These are phyloP conservation scores for Protaetia brevitarsis DNA, from an alignment of 1,140 invertebrate genomes.

Conservation along the genomic window DNA sequence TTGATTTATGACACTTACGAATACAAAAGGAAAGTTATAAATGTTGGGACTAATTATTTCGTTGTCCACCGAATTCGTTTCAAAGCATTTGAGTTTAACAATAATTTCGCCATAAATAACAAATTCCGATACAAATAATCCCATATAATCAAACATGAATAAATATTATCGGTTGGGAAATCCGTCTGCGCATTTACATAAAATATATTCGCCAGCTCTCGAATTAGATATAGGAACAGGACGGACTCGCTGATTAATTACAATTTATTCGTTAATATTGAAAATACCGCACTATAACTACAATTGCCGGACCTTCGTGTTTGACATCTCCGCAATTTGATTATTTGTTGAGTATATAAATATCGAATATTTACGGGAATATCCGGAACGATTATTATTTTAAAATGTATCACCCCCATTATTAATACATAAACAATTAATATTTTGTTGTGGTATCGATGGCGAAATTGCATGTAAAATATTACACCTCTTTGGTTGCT, in stretches of 20 bases:
- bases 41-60: too few relatives aligned
- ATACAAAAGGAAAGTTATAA: too few relatives aligned
- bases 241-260: not conserved
- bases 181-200: not conserved
- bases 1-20: too few relatives aligned
- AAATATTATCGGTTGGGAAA: not conserved
- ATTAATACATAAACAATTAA: constrained; percentile 19
- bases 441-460: not conserved
- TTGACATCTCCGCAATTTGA: constrained; percentile 19
- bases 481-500: too few relatives aligned
- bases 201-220: not conserved
- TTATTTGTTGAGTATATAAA: constrained; percentile 21
- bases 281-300: constrained; percentile 6
- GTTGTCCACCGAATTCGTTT: too few relatives aligned
- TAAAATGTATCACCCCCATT: constrained; percentile 11
- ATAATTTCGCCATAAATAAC: not conserved
- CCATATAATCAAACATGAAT: constrained; percentile 8
- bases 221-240: constrained; percentile 5
- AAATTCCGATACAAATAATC: too few relatives aligned
- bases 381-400: constrained; percentile 14
- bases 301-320: constrained; percentile 18
- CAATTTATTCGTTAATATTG: constrained; percentile 15
- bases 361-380: constrained; percentile 12
- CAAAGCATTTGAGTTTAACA: not conserved
- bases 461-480: not conserved